These are phyloP conservation scores for Tortricodes alternella DNA, from an alignment of 2,888 invertebrate genomes.

Conservation along the genomic window DNA sequence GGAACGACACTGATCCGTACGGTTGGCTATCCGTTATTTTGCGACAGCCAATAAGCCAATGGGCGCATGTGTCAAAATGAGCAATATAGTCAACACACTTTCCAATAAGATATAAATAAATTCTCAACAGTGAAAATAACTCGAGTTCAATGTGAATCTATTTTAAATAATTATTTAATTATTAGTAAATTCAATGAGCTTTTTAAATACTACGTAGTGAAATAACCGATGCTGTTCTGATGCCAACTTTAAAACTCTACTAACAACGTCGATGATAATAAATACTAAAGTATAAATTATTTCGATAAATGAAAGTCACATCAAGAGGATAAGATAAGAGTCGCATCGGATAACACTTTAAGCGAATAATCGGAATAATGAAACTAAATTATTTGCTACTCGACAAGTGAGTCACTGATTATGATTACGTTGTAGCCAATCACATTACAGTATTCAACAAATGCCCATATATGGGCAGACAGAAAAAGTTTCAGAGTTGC, in stretches of 20 bases:
- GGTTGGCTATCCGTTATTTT: constrained; percentile 72
- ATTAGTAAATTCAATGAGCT: not conserved
- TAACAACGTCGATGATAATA: constrained; percentile 45
- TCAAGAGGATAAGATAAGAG: constrained; percentile 54
- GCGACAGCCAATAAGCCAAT: constrained; percentile 76
- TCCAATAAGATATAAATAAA: constrained; percentile 40
- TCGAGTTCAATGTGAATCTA: not conserved
- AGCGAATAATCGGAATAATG: constrained; percentile 44
- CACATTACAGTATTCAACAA: constrained; percentile 77
- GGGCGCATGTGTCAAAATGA: constrained; percentile 79
- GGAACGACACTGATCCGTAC: constrained; percentile 78
- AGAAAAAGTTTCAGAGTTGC: constrained; percentile 57
- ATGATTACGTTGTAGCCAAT: constrained; percentile 77
- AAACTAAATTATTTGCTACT: constrained; percentile 53
- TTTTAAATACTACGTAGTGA: not conserved
- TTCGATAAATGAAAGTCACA: constrained; percentile 46
- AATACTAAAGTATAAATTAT: constrained; percentile 23
- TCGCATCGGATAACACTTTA: constrained; percentile 42
- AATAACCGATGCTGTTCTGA: constrained; percentile 35
- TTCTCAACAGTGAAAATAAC: not conserved
- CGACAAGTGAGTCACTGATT: constrained; percentile 69
- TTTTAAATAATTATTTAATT: constrained; percentile 8
- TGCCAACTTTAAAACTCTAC: constrained; percentile 58
- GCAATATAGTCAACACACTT: constrained; percentile 54
- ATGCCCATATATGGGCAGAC: constrained; percentile 85